Evolutionary conservation across 2,113 vertebrate genomes (phyloP), one percentile per base, ranked within the genome.

Genomic region (Amia ocellicauda): DNA sequence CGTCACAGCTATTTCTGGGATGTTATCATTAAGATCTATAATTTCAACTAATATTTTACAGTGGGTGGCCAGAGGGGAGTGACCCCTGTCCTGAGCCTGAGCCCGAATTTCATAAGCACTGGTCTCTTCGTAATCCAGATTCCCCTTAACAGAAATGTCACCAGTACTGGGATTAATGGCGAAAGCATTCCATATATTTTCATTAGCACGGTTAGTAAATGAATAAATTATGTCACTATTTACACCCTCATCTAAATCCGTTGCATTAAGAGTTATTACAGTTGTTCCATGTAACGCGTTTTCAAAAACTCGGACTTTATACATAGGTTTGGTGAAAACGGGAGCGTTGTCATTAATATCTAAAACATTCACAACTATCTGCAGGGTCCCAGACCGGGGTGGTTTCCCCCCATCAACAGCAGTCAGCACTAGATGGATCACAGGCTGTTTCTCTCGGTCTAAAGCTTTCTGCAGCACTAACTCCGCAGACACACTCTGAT

Each of bases 11-110:
- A 92, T 71, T 26, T 86, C 78, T 7, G 91, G 91, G 0, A 71
- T 73, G 55, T 93, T 92, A 65, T 93, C 91, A 62, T 93, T 93
- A 20, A 85, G 28, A 42, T 93, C 91, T n/a, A 81, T n/a, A 2
- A 93, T 72, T 64, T 88, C 87, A 7, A 93, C 68, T 3, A 89
- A 71, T 16, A 93, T 72, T 74, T 87, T 93, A 71, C 86, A 88
- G 7, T 91, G 84, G 1, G 86, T 80, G 0, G 80, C 76, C 59
- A 86, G 64, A 1, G 89, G 73, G 1, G 83, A 80, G 0, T 28
- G 68, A 3, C 85, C 89, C 72, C 76, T 83, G 57, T 92, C 89
- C 2, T 67, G 71, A 0, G 85, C 90, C 43, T 83, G 73, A 0
- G 82, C 82, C 13, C 81, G 85, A 23, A 92, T 89, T 62, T 91